These are phyloP conservation scores for Zaprionus tsacasi DNA, from an alignment of 1,140 invertebrate species.

Conservation along the genomic window DNA sequence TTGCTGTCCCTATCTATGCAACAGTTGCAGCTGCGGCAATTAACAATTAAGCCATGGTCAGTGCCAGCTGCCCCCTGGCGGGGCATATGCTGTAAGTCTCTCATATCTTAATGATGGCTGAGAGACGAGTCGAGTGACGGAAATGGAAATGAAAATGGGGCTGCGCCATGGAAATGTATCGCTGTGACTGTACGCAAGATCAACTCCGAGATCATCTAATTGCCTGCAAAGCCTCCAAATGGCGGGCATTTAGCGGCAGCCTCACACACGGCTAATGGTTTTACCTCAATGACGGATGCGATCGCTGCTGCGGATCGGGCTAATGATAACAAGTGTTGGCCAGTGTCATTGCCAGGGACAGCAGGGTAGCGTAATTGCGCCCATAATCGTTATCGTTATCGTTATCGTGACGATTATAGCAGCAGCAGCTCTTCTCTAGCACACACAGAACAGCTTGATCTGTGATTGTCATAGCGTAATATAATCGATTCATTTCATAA, in stretches of 20 bases:
- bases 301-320: constrained; percentile 8
- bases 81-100: background rate
- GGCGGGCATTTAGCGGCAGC: constrained; percentile 57
- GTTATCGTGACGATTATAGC: constrained; percentile 2
- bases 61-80: background rate
- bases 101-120: constrained; percentile 6
- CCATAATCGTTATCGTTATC: constrained; percentile 13
- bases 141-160: constrained; percentile 25
- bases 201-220: constrained; percentile 59
- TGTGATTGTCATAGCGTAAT: background rate
- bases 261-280: constrained; percentile 56
- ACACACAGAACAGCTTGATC: background rate
- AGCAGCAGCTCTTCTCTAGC: background rate
- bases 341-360: constrained; percentile 11
- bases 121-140: constrained; percentile 36
- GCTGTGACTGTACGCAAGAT: background rate
- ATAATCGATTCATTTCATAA: background rate
- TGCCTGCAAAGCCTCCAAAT: constrained; percentile 45
- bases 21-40: constrained; percentile 28
- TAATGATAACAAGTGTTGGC: constrained; percentile 38
- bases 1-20: background rate
- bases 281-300: constrained; percentile 56
- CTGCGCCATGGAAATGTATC: background rate
- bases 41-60: constrained; percentile 51
- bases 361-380: constrained; percentile 4